These are phyloP conservation scores for Lutjanus erythropterus DNA, from an alignment of 2,113 vertebrate species.

Conservation along the genomic window DNA sequence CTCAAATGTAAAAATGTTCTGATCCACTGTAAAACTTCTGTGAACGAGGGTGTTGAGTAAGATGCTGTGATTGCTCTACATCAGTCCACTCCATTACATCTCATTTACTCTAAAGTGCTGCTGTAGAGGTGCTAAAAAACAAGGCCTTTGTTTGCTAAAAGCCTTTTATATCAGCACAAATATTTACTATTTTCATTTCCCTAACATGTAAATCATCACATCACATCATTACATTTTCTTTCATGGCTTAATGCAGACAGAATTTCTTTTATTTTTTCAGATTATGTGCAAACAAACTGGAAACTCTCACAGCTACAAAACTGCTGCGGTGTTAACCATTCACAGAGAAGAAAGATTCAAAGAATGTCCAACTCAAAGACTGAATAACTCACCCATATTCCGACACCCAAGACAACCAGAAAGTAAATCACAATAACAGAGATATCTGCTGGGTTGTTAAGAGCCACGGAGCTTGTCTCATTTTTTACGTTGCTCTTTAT, in stretches of 20 bases:
- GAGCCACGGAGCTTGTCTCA: not conserved
- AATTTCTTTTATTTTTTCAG: not conserved
- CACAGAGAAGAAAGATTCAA: conserved; percentile 18
- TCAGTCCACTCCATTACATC: not conserved
- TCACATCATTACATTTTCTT: not conserved
- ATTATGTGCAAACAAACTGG: not conserved
- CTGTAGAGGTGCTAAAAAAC: not conserved
- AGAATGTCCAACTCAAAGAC: not conserved
- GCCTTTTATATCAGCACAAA: no score
- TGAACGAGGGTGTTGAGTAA: not conserved
- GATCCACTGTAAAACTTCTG: not conserved
- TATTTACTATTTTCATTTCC: no score
- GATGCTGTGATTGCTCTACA: conserved; percentile 1
- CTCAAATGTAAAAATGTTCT: not conserved
- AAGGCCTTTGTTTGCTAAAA: no score
- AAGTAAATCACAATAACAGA: conserved; percentile 95
- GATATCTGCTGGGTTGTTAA: conserved; percentile 94
- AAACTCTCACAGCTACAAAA: not conserved
- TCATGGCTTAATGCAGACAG: not conserved
- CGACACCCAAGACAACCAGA: conserved; percentile 92
- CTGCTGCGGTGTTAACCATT: conserved; percentile 53
- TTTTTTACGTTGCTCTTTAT: conserved; percentile 14
- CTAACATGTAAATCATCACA: not conserved
- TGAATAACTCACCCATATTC: conserved; percentile 91
- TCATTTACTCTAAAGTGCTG: not conserved